phyloP scores from a whole-genome alignment of 2,888 invertebrate species.

The Dioctria linearis region DNA sequence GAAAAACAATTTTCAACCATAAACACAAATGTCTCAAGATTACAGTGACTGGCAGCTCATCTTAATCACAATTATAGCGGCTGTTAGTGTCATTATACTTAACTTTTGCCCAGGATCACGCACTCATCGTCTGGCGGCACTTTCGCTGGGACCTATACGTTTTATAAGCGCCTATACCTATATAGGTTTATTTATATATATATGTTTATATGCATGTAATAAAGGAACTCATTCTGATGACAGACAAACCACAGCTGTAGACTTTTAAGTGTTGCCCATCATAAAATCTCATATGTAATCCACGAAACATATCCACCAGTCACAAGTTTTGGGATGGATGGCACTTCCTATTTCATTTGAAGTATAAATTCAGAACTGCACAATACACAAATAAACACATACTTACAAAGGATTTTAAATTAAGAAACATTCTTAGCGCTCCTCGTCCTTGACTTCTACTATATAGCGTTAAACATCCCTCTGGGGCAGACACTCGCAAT shows the following conservation, averaged over 20 bases:
- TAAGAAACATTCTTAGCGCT: slow-evolving; percentile 35
- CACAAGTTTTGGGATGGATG: neutral
- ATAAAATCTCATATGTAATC: neutral
- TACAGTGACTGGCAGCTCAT: slow-evolving; percentile 15
- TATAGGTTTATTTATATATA: no score
- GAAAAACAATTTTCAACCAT: no score
- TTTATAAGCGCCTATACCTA: no score
- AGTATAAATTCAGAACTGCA: slow-evolving; percentile 37
- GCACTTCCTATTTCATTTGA: slow-evolving; percentile 19
- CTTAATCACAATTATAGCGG: slow-evolving; percentile 44
- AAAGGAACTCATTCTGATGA: no score
- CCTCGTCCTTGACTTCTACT: neutral
- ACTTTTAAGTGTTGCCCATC: neutral
- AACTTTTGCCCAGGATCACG: slow-evolving; percentile 11
- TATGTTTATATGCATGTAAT: neutral
- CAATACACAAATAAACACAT: slow-evolving; percentile 48
- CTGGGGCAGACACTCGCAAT: slow-evolving; percentile 49
- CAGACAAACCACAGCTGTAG: neutral
- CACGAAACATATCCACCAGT: neutral
- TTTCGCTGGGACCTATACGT: no score
- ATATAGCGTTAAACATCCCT: slow-evolving; percentile 25
- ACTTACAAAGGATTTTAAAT: slow-evolving; percentile 43
- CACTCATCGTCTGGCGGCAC: neutral
- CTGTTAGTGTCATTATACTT: slow-evolving; percentile 37
- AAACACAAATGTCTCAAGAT: no score